These are phyloP conservation scores for Gobio occitaniae DNA, from an alignment of 2,797 vertebrate genomes.

Conservation along the genomic window DNA sequence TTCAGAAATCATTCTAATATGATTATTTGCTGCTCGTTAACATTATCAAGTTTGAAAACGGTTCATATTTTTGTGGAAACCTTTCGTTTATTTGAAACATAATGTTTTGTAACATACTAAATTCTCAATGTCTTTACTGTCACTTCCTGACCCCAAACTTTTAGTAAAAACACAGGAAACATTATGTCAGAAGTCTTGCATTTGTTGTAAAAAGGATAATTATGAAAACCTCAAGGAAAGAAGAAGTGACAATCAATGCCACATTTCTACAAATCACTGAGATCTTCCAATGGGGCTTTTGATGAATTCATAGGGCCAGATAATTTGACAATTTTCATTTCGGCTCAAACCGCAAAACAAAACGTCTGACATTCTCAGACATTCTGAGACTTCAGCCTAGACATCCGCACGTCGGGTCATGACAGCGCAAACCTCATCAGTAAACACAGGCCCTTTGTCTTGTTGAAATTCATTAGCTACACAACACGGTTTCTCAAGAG, in stretches of 20 bases:
- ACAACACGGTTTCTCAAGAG: not conserved
- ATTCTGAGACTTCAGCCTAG: not conserved
- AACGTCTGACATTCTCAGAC: not conserved
- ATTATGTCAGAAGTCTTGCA: not conserved
- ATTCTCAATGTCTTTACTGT: not conserved
- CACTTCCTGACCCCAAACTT: not conserved
- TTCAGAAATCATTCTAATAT: not conserved
- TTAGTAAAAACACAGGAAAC: not conserved
- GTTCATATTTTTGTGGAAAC: not conserved
- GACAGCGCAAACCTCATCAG: not conserved
- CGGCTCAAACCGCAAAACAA: not conserved
- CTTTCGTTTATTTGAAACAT: not conserved
- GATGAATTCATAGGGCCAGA: not conserved
- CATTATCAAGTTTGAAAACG: not conserved
- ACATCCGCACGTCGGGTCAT: not conserved
- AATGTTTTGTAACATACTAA: not conserved
- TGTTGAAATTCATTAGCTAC: constrained; percentile 1
- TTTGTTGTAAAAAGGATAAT: not conserved
- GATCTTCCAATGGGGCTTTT: not conserved
- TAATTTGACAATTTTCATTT: not conserved
- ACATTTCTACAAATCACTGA: not conserved
- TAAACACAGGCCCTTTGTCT: constrained; percentile 7
- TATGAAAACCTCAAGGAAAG: not conserved
- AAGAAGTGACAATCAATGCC: not conserved
- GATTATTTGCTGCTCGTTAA: not conserved